Percentiles rank a stretch among this genome's conserved stretches.
phyloP scores from a whole-genome alignment of 1,140 invertebrate species.

The Daktulosphaira vitifoliae region DNA sequence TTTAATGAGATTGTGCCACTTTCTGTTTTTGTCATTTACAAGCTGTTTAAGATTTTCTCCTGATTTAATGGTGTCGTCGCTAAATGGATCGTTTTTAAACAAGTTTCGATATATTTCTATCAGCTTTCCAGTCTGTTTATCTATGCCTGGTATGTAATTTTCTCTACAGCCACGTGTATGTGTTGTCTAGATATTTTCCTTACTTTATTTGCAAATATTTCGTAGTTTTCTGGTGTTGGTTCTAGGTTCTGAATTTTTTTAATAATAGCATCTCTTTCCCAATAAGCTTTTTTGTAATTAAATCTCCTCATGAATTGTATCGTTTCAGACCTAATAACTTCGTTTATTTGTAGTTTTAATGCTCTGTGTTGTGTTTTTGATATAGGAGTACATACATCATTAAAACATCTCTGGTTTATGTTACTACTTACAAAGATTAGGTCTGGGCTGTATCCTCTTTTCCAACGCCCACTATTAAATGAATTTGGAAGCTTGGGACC shows the following conservation, averaged over 20 bases:
- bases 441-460: slow-evolving; percentile 31
- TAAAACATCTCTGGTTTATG: slow-evolving; percentile 9
- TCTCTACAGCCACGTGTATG: slow-evolving; percentile 14
- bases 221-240: too few species aligned
- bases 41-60: slow-evolving; percentile 7
- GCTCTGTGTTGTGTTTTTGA: too few species aligned
- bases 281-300: slow-evolving; percentile 31
- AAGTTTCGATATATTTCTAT: slow-evolving; percentile 23
- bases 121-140: too few species aligned
- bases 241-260: slow-evolving; percentile 2
- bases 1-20: slow-evolving; percentile 11
- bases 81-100: slow-evolving; percentile 23
- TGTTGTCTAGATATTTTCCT: slow-evolving; percentile 24
- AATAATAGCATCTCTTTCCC: neutral
- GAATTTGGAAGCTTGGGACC: too few species aligned
- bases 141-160: slow-evolving; percentile 25
- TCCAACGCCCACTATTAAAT: slow-evolving; percentile 24
- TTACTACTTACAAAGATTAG: slow-evolving; percentile 22
- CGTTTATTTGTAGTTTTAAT: too few species aligned
- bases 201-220: slow-evolving; percentile 8
- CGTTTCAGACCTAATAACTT: slow-evolving; percentile 1
- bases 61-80: slow-evolving; percentile 3
- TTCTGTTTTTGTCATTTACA: slow-evolving; percentile 2
- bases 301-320: slow-evolving; percentile 15
- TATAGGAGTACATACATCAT: slow-evolving; percentile 6